These are phyloP conservation scores for Hemiscyllium ocellatum DNA, from an alignment of 2,113 vertebrate genomes.

Conservation along the genomic window DNA sequence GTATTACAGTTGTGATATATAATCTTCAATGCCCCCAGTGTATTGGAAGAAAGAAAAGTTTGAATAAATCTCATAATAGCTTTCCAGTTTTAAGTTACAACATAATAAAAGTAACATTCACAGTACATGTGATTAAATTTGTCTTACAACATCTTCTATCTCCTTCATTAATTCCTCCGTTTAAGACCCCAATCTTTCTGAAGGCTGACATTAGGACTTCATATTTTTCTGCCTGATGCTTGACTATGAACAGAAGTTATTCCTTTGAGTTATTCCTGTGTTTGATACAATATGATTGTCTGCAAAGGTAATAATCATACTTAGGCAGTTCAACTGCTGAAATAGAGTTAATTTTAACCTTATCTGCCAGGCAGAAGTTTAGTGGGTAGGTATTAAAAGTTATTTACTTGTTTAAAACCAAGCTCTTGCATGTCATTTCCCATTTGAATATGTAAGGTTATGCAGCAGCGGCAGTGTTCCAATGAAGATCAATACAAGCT, in stretches of 20 bases:
- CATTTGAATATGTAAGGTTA: not conserved
- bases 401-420: not conserved
- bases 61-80: not conserved
- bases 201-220: not conserved
- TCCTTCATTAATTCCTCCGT: not conserved
- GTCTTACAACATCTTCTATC: not conserved
- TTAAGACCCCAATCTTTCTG: not conserved
- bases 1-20: not conserved
- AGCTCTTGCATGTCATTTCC: not conserved
- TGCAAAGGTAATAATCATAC: not conserved
- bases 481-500: too few relatives aligned
- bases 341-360: not conserved
- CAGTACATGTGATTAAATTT: not conserved
- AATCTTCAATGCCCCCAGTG: not conserved
- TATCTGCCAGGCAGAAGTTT: not conserved
- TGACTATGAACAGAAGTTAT: not conserved
- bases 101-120: not conserved
- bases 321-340: not conserved
- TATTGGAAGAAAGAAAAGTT: not conserved
- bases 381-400: not conserved
- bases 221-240: not conserved
- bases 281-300: not conserved
- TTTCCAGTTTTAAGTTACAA: slow-evolving; percentile 1
- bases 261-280: not conserved
- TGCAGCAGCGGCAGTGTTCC: too few relatives aligned